Evolutionary conservation across 1,140 invertebrate species (phyloP), one percentile per base, ranked within the genome.

Genomic region (Meloidogyne hapla): DNA sequence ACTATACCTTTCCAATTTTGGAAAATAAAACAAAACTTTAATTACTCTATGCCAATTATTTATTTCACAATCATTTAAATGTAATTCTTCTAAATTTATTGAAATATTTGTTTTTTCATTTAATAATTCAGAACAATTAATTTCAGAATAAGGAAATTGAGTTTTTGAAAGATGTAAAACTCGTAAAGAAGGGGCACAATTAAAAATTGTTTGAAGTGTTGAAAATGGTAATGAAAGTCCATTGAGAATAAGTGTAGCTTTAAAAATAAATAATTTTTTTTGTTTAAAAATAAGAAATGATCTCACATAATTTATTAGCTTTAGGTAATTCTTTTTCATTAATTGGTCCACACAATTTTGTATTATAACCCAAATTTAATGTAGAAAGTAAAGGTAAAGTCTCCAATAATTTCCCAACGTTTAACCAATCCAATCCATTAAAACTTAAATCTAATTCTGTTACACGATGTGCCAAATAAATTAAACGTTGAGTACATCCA

Each of bases 11-110:
- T 73, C 64, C 12, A 73, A 64, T 64, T 63, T n/a, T 5, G 71
- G 71, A n/a, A 73, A 73, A 56, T 26, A 23, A 38, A 21, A 26
- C 1, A 73, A 63, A 56, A 56, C 10, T 10, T 61, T 33, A 23
- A 73, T 28, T 23, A 77, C 75, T 56, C 25, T 48, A 64, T 63
- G 63, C 76, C 76, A 77, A 62, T 77, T 77, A 42, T 66, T 62
- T 67, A 77, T 56, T 25, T 40, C 42, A 69, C 76, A 77, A 61
- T 67, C 75, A 69, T 77, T 77, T 70, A 77, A 77, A 62, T 77
- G 76, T 40, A 73, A 73, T 64, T 73, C 71, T 21, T 61, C 21
- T 64, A 73, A 64, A 25, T 61, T 40, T 26, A 10, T 21, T 23
- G 56, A 73, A 73, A 73, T 73, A 21, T n/a, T 56, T 56, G 18